phyloP scores from a whole-genome alignment of 2,888 invertebrate species.

The Calameuta pallipes region DNA sequence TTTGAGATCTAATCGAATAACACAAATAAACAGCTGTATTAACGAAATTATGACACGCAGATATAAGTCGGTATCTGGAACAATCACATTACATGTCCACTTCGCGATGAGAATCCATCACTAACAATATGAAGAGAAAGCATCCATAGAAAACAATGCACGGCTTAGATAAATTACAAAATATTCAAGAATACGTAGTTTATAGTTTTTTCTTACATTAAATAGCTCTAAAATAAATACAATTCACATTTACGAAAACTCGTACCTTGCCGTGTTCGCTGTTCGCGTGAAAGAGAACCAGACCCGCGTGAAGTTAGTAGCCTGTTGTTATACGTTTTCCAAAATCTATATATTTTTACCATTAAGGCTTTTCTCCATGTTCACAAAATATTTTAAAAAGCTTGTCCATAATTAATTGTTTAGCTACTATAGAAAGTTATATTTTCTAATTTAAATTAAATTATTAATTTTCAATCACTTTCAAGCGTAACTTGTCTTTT shows the following conservation, averaged over 20 bases:
- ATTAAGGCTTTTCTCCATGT: neutral
- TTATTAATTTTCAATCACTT: neutral
- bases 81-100: conserved; percentile 16
- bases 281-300: conserved; percentile 46
- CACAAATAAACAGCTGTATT: conserved; percentile 5
- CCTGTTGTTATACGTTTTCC: neutral
- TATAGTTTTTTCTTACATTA: conserved; percentile 23
- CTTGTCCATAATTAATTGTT: neutral
- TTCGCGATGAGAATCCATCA: conserved; percentile 26
- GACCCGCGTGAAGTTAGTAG: neutral
- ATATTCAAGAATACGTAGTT: neutral
- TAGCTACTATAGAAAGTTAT: neutral
- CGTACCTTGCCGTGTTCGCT: conserved; percentile 46
- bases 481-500: neutral
- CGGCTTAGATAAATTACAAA: conserved; percentile 4
- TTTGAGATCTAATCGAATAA: neutral
- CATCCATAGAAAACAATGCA: conserved; percentile 30
- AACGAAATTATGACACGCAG: conserved; percentile 17
- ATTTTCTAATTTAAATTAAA: neutral
- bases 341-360: neutral
- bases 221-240: conserved; percentile 18
- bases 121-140: conserved; percentile 24
- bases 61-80: conserved; percentile 2
- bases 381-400: neutral
- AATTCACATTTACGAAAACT: conserved; percentile 32